These are phyloP conservation scores for Sciurus niger DNA, from an alignment of 2,113 vertebrate genomes.

Conservation along the genomic window DNA sequence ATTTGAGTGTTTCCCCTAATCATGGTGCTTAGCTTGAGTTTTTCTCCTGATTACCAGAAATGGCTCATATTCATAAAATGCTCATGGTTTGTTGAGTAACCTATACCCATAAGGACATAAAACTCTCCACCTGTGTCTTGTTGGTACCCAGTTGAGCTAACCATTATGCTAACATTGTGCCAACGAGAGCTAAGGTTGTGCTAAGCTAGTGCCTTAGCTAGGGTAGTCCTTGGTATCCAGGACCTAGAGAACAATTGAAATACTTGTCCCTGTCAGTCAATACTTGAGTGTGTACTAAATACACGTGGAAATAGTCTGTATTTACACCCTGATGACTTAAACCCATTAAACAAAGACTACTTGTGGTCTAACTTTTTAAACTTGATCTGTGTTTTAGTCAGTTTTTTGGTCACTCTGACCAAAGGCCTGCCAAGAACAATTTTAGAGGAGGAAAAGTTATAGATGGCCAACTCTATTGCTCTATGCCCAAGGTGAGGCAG, in stretches of 20 bases:
- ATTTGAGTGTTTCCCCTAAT: not conserved
- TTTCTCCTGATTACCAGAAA: not conserved
- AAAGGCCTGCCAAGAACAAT: too few species aligned
- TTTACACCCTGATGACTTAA: not conserved
- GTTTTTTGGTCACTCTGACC: too few species aligned
- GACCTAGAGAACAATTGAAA: not conserved
- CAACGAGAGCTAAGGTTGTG: not conserved
- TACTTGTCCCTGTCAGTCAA: not conserved
- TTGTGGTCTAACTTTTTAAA: slow-evolving; percentile 36
- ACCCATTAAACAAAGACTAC: not conserved
- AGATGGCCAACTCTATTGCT: too few species aligned
- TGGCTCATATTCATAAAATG: not conserved
- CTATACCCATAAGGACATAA: not conserved
- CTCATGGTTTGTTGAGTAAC: not conserved
- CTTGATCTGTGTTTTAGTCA: not conserved
- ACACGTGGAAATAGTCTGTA: not conserved
- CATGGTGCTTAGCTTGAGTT: not conserved
- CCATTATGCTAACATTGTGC: not conserved
- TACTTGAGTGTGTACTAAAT: not conserved
- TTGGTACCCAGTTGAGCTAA: not conserved
- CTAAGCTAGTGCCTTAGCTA: not conserved
- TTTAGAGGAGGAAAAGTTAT: too few species aligned
- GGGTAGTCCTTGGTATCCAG: not conserved
- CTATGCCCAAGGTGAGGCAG: too few species aligned
- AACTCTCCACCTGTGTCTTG: not conserved